These are phyloP conservation scores for Lasioglossum vierecki DNA, from an alignment of 2,888 invertebrate genomes.

Conservation along the genomic window DNA sequence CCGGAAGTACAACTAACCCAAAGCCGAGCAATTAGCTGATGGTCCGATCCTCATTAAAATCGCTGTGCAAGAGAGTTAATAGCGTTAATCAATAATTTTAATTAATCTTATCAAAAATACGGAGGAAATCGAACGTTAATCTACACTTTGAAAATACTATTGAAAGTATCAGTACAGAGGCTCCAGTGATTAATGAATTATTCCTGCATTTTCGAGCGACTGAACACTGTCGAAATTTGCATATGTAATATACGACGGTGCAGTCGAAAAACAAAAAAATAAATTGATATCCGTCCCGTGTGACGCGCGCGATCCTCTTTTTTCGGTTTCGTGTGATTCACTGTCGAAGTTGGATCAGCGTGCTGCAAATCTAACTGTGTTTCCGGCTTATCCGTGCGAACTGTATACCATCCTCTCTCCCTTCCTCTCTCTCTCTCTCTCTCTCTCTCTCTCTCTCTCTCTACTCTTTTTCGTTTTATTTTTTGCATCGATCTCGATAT, in stretches of 20 bases:
- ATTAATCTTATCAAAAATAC: background rate
- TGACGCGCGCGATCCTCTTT: background rate
- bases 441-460: background rate
- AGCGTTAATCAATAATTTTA: too few species aligned
- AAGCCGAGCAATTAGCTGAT: background rate
- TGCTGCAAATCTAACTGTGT: conserved; percentile 16
- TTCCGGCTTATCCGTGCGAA: conserved; percentile 30
- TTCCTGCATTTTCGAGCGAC: conserved; percentile 17
- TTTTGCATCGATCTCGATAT: conserved; percentile 18
- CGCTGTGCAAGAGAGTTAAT: background rate
- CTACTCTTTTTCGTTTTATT: too few species aligned
- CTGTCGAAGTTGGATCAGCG: conserved; percentile 23
- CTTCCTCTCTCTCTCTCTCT: background rate
- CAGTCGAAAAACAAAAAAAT: conserved; percentile 9
- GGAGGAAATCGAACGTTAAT: background rate
- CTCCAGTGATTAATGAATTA: background rate
- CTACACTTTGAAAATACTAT: background rate
- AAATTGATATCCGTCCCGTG: conserved; percentile 21
- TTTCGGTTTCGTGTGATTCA: conserved; percentile 17
- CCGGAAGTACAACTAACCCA: background rate
- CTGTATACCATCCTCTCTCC: conserved; percentile 3
- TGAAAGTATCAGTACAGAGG: background rate
- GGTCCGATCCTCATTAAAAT: background rate
- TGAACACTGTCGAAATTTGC: background rate
- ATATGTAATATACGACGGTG: conserved; percentile 3